These are phyloP conservation scores for Geophilus truncorum DNA, from an alignment of 2,888 invertebrate genomes.

Conservation along the genomic window DNA sequence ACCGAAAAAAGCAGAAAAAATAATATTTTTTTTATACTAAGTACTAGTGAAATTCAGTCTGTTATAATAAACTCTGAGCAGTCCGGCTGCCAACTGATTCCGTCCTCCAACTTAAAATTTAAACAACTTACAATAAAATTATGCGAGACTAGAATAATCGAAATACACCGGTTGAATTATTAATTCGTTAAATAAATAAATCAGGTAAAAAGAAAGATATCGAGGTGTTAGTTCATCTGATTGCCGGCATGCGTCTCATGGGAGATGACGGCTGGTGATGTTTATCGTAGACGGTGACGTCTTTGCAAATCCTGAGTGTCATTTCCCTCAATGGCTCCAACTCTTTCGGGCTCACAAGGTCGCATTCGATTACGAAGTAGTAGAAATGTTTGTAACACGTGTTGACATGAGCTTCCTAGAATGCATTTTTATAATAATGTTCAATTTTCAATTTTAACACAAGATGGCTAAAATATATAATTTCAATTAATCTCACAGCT, in stretches of 20 bases:
- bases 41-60: background rate
- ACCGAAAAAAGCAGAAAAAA: background rate
- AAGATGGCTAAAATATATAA: background rate
- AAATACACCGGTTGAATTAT: background rate
- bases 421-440: background rate
- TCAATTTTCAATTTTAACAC: too few species aligned
- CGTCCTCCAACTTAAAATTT: background rate
- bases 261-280: background rate
- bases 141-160: background rate
- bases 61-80: background rate
- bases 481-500: constrained; percentile 60
- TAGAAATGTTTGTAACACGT: constrained; percentile 93
- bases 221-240: background rate
- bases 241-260: background rate
- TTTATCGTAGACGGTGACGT: constrained; percentile 28
- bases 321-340: constrained; percentile 76
- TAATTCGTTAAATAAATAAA: background rate
- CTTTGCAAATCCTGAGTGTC: constrained; percentile 61
- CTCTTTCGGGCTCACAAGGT: constrained; percentile 74
- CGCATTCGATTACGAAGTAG: constrained; percentile 83
- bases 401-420: constrained; percentile 82
- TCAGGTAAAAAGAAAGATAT: background rate
- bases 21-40: background rate
- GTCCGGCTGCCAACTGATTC: background rate
- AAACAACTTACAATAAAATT: too few species aligned